Evolutionary conservation across 2,888 invertebrate genomes (phyloP).

Genomic region (Philereme transversata): DNA sequence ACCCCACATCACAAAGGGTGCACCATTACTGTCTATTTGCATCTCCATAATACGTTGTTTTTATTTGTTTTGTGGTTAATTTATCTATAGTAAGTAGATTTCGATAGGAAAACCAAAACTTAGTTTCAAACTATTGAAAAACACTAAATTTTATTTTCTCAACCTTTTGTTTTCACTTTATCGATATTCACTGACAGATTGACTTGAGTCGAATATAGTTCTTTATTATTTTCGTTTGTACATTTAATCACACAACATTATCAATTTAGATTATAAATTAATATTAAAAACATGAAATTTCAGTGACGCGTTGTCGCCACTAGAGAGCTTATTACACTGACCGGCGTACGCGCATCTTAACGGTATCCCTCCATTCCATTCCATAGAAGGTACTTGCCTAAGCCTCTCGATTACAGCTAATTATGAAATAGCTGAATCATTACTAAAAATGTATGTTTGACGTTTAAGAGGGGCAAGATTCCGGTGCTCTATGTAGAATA

Average conservation of each 20-base stretch:
- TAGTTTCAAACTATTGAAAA: neutral
- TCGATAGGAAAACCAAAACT: neutral
- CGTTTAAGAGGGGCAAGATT: neutral
- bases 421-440: slow-evolving; percentile 1
- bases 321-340: slow-evolving; percentile 42
- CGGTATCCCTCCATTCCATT: slow-evolving; percentile 50
- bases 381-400: slow-evolving; percentile 29
- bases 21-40: slow-evolving; percentile 79
- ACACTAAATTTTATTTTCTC: slow-evolving; percentile 5
- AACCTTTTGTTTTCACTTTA: neutral
- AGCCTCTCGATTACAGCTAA: slow-evolving; percentile 20
- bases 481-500: no score
- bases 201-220: neutral
- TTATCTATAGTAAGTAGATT: no score
- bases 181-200: neutral
- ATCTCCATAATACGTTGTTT: slow-evolving; percentile 63
- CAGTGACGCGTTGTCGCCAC: slow-evolving; percentile 21
- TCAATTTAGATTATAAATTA: slow-evolving; percentile 10
- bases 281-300: slow-evolving; percentile 4
- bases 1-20: slow-evolving; percentile 86
- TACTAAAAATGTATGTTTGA: neutral
- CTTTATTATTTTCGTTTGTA: slow-evolving; percentile 1
- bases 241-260: slow-evolving; percentile 10
- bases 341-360: slow-evolving; percentile 52
- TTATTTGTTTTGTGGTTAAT: neutral